phyloP scores from a whole-genome alignment of 2,888 invertebrate genomes.

The Synergus japonicus region DNA sequence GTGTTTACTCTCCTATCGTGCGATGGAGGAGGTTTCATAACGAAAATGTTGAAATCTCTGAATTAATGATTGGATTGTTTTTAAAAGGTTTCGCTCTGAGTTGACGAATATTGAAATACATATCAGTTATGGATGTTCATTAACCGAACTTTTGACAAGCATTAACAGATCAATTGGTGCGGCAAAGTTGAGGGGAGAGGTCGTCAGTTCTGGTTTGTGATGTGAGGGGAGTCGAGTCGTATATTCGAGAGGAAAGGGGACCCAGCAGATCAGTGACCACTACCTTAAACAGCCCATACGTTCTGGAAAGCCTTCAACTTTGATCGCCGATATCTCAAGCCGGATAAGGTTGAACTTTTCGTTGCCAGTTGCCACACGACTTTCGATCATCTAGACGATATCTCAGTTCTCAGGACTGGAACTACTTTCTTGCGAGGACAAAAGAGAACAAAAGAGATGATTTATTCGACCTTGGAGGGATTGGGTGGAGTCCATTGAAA shows the following conservation, averaged over 20 bases:
- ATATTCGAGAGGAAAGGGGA: slow-evolving; percentile 14
- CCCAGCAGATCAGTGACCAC: slow-evolving; percentile 31
- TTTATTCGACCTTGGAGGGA: slow-evolving; percentile 19
- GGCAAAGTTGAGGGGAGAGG: slow-evolving; percentile 1
- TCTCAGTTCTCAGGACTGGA: slow-evolving; percentile 15
- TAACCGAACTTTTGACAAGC: not conserved
- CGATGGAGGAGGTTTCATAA: no score
- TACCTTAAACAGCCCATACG: slow-evolving; percentile 28
- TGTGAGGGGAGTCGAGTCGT: not conserved
- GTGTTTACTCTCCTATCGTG: no score
- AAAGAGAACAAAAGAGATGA: slow-evolving; percentile 7
- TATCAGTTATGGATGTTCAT: not conserved
- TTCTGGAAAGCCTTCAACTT: slow-evolving; percentile 39
- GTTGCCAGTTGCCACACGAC: not conserved
- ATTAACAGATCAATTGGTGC: not conserved
- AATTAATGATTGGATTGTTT: no score
- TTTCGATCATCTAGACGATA: slow-evolving; percentile 31
- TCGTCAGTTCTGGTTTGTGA: not conserved
- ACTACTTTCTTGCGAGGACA: slow-evolving; percentile 4
- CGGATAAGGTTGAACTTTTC: slow-evolving; percentile 34
- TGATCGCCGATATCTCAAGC: slow-evolving; percentile 37
- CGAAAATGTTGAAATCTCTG: no score
- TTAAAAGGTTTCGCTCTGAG: no score
- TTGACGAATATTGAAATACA: no score
- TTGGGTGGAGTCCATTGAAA: slow-evolving; percentile 10